phyloP scores from a whole-genome alignment of 2,797 vertebrate species.

The Phoebastria nigripes region DNA sequence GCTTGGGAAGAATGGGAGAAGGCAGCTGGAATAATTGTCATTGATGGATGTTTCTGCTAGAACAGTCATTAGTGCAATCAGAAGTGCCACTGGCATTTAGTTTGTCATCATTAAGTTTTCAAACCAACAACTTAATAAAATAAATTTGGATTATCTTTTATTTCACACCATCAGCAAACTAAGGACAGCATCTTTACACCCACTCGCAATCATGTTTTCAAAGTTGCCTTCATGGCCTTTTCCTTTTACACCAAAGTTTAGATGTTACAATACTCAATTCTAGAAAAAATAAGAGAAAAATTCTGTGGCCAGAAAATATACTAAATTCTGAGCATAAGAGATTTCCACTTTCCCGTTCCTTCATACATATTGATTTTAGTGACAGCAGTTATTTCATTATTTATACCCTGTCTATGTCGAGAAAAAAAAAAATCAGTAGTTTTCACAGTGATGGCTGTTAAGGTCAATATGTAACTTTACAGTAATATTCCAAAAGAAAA shows the following conservation, averaged over 20 bases:
- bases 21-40: background rate
- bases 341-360: background rate
- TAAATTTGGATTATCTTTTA: background rate
- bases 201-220: background rate
- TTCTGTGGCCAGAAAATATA: background rate
- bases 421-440: background rate
- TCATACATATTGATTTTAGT: background rate
- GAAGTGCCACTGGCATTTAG: background rate
- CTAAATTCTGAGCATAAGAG: background rate
- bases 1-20: background rate
- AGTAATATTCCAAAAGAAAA: background rate
- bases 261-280: background rate
- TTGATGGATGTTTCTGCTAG: background rate
- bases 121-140: background rate
- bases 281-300: background rate
- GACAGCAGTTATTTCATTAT: background rate
- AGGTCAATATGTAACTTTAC: background rate
- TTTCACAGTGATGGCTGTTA: background rate
- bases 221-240: background rate
- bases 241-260: background rate
- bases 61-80: background rate
- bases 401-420: background rate
- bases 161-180: background rate
- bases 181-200: background rate
- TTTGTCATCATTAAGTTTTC: background rate